These are phyloP conservation scores for Pangasianodon gigas DNA, from an alignment of 2,113 vertebrate species.

Conservation along the genomic window DNA sequence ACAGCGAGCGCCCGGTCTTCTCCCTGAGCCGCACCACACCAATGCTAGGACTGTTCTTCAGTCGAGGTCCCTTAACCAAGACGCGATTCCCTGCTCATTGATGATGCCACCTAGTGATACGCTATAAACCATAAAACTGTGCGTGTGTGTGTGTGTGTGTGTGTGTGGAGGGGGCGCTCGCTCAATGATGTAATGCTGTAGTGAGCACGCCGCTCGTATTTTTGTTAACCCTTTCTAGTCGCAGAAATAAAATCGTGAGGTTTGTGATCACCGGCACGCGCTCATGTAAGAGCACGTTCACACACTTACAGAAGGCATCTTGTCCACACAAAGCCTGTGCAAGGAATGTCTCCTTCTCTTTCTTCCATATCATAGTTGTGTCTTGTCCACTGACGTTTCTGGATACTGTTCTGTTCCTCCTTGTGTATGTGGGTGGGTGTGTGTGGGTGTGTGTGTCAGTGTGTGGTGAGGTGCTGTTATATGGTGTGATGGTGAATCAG, in stretches of 20 bases:
- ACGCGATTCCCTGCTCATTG: conserved; percentile 55
- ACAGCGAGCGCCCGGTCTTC: conserved; percentile 30
- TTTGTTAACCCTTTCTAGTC: conserved; percentile 29
- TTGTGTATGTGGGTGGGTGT: not conserved
- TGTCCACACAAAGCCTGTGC: not conserved
- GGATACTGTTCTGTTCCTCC: not conserved
- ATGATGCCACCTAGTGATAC: conserved; percentile 79
- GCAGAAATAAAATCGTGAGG: not conserved
- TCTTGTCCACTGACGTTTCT: not conserved
- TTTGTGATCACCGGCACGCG: not conserved
- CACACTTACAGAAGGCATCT: not conserved
- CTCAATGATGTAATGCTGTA: conserved; percentile 66
- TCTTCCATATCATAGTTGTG: not conserved
- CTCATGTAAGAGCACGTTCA: not conserved
- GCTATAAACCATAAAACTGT: conserved; percentile 52
- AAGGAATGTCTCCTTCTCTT: not conserved
- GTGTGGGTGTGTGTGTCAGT: not conserved
- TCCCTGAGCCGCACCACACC: conserved; percentile 47
- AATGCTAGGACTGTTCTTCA: conserved; percentile 59
- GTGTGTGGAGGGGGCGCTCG: conserved; percentile 30
- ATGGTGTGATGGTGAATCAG: not conserved
- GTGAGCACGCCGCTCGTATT: conserved; percentile 30
- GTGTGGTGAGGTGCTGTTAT: not conserved
- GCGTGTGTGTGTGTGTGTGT: not conserved
- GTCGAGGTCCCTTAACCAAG: conserved; percentile 67